Base-by-base conservation (phyloP, 2,888 invertebrate genomes). In the Euzophera pinguis region DNA sequence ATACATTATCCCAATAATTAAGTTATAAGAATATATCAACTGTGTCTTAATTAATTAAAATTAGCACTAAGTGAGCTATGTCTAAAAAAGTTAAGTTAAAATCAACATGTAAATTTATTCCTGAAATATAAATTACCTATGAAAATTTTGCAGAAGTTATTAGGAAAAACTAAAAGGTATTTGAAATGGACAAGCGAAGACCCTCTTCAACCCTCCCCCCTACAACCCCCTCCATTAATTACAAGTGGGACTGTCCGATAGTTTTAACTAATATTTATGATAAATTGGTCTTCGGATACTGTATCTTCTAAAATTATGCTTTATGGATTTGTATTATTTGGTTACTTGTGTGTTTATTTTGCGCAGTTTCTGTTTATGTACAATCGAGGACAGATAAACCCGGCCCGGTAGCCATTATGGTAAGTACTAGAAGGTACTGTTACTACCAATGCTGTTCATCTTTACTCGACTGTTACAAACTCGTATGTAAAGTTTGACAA, bases 211-310 rank as follows among this genome's bases (percentile, higher is more conserved):
- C 52, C 53, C 12, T 27, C 50, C 54, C 56, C 55, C 49, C 47
- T 27, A 49, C 54, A 55, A 55, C 54, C 50, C 50, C 14, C 32
- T 47, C 47, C 60, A 60, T 60, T 58, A 56, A 58, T 60, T 56
- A 55, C 50, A 22, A 32, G 22, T 35, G 42, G 50, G 39, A 42
- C 51, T 47, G 55, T 52, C 56, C 54, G 56, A 60, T 60, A 60
- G 60, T 60, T 58, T 58, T 56, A 54, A 47, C 56, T 55, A 60
- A 58, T 60, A 60, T 56, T 60, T 56, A 56, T 60, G 60, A 60
- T 60, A 60, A 58, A 60, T 60, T 50, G 50, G 32, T 42, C 42
- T 42, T 42, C 8, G 12, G 42, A 17, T 42, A 50, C 32, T 50
- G 17, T 43, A 43, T 29, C 43, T 43, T 29, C 13, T 43, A 7